A percentile compares a stretch with the other conserved stretches of the same genome.
phyloP scores from a whole-genome alignment of 2,797 vertebrate species.

The Cuculus canorus region DNA sequence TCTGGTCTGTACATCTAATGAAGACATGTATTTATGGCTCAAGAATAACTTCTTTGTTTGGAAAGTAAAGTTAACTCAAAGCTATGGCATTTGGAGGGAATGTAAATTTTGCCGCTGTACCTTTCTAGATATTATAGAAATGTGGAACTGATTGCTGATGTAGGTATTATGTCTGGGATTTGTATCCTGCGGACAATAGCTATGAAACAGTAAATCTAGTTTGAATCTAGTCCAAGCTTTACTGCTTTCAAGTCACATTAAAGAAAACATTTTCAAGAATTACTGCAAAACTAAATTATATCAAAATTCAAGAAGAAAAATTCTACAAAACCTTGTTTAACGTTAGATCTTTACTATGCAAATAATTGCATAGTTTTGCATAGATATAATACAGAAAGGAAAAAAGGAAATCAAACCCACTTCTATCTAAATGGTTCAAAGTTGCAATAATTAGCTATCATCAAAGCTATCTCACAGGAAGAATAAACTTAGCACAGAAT shows the following conservation, averaged over 20 bases:
- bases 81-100: neutral
- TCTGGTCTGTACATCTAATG: neutral
- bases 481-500: slow-evolving; percentile 27
- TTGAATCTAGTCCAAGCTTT: neutral
- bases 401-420: slow-evolving; percentile 51
- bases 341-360: neutral
- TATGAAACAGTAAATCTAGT: neutral
- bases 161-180: neutral
- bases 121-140: neutral
- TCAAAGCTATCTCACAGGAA: slow-evolving; percentile 55
- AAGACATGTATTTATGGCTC: neutral
- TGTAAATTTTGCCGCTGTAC: neutral
- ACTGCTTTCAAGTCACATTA: neutral
- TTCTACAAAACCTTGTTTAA: neutral
- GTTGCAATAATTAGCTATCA: slow-evolving; percentile 53
- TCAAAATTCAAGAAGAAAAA: neutral
- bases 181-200: neutral
- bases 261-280: neutral
- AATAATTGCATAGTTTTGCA: slow-evolving; percentile 9
- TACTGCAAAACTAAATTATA: neutral
- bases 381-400: neutral
- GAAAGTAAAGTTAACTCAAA: neutral
- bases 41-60: neutral
- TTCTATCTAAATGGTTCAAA: slow-evolving; percentile 57
- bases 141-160: neutral